phyloP scores from a whole-genome alignment of 2,888 invertebrate genomes.

The Platerodrilus igneus region DNA sequence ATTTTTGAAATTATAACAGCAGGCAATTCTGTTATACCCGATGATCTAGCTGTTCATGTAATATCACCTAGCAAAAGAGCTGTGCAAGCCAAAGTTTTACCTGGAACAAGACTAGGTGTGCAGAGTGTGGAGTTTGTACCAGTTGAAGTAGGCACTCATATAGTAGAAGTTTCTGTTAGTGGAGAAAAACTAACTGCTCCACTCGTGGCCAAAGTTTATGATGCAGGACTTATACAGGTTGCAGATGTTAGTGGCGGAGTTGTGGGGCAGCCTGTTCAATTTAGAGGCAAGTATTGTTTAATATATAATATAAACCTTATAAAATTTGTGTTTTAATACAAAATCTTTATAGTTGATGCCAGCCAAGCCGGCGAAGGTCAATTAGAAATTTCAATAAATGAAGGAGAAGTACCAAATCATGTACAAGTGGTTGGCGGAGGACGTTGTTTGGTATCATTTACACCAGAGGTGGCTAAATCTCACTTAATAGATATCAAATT shows the following conservation, averaged over 20 bases:
- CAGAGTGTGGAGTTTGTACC: conserved; percentile 91
- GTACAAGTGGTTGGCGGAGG: conserved; percentile 95
- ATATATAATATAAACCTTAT: background rate
- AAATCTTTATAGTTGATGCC: conserved; percentile 78
- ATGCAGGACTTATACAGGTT: conserved; percentile 88
- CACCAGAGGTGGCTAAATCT: conserved; percentile 84
- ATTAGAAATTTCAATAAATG: conserved; percentile 98
- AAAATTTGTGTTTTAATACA: conserved; percentile 2
- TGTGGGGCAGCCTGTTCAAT: conserved; percentile 94
- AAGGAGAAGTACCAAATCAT: conserved; percentile 98
- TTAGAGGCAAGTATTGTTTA: conserved; percentile 66
- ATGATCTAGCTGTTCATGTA: conserved; percentile 61
- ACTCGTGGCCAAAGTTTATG: conserved; percentile 90
- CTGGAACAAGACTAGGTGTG: conserved; percentile 68
- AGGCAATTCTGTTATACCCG: conserved; percentile 51
- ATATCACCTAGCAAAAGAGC: conserved; percentile 81
- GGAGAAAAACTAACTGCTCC: conserved; percentile 88
- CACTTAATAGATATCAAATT: conserved; percentile 95
- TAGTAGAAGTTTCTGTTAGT: conserved; percentile 82
- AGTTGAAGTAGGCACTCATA: conserved; percentile 89
- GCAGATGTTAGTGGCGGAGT: conserved; percentile 91
- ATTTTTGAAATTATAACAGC: conserved; percentile 82
- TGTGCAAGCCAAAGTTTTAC: conserved; percentile 75
- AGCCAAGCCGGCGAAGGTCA: conserved; percentile 98
- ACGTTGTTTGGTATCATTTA: conserved; percentile 89